Percentiles rank a stretch among this genome's conserved stretches.
Evolutionary conservation across 2,113 vertebrate genomes (phyloP).

Genomic region (Cebidichthys violaceus): DNA sequence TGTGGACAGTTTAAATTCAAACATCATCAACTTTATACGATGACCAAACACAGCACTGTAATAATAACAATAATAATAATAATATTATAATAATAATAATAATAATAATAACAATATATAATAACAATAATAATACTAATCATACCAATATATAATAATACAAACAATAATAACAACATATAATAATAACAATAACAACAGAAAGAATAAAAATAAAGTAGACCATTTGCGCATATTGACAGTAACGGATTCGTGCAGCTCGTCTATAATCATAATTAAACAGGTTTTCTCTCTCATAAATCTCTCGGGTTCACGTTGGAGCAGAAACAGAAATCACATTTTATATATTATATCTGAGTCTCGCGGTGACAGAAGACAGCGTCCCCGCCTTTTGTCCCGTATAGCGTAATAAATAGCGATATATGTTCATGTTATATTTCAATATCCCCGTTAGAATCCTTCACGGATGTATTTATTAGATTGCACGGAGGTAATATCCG

Average conservation of each 20-base stretch:
- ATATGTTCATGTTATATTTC: slow-evolving; percentile 87
- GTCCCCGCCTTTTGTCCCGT: slow-evolving; percentile 63
- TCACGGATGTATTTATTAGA: slow-evolving; percentile 89
- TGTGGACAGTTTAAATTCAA: neutral
- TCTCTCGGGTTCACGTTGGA: slow-evolving; percentile 24
- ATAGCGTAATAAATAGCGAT: slow-evolving; percentile 85
- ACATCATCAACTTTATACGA: neutral
- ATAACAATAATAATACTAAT: slow-evolving; percentile 2
- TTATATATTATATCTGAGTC: slow-evolving; percentile 23
- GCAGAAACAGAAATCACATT: neutral
- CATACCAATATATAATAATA: slow-evolving; percentile 1
- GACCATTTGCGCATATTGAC: slow-evolving; percentile 12
- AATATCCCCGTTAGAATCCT: slow-evolving; percentile 86
- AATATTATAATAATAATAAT: slow-evolving; percentile 10
- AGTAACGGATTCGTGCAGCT: no score
- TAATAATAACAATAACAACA: slow-evolving; percentile 3
- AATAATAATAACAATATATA: slow-evolving; percentile 5
- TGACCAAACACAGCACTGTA: no score
- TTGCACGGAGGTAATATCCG: slow-evolving; percentile 88
- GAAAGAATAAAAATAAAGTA: neutral
- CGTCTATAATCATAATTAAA: no score
- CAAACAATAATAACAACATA: slow-evolving; percentile 6
- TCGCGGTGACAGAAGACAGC: slow-evolving; percentile 47
- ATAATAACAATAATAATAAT: slow-evolving; percentile 2
- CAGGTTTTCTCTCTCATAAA: slow-evolving; percentile 14